Conservation (phyloP, 2,113 vertebrate species). For the Silurus glanis region DNA sequence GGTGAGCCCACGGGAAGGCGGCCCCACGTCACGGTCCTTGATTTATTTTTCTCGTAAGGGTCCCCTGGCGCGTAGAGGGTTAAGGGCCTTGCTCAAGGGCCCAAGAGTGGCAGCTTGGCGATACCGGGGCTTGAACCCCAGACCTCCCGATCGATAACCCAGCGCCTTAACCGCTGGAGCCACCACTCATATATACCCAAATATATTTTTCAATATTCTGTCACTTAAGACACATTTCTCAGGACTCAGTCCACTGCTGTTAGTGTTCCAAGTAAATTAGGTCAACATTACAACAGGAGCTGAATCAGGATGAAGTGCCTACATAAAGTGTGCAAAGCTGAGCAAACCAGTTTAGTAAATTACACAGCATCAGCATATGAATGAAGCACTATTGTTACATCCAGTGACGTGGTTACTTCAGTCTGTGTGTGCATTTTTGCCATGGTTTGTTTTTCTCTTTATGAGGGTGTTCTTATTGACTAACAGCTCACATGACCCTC, state of each 20-base stretch:
- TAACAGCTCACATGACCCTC: not conserved
- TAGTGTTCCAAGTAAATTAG: not conserved
- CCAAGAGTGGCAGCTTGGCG: no score
- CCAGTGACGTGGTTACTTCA: not conserved
- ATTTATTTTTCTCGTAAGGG: no score
- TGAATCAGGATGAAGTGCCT: slow-evolving; percentile 2
- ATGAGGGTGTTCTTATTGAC: not conserved
- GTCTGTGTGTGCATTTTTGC: not conserved
- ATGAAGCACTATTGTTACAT: not conserved
- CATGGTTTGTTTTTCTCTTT: not conserved
- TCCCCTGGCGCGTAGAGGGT: no score
- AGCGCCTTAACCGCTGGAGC: no score
- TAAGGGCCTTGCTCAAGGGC: no score
- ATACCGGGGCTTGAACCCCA: no score
- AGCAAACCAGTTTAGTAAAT: slow-evolving; percentile 5
- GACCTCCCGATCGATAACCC: no score
- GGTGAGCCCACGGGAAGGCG: no score
- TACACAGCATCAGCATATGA: not conserved
- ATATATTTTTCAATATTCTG: not conserved
- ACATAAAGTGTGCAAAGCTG: not conserved
- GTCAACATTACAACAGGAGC: not conserved
- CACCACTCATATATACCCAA: no score
- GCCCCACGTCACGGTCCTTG: no score
- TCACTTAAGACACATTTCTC: not conserved
- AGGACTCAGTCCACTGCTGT: not conserved